Evolutionary conservation across 2,888 invertebrate species (phyloP).

Genomic region (Formica aserva): DNA sequence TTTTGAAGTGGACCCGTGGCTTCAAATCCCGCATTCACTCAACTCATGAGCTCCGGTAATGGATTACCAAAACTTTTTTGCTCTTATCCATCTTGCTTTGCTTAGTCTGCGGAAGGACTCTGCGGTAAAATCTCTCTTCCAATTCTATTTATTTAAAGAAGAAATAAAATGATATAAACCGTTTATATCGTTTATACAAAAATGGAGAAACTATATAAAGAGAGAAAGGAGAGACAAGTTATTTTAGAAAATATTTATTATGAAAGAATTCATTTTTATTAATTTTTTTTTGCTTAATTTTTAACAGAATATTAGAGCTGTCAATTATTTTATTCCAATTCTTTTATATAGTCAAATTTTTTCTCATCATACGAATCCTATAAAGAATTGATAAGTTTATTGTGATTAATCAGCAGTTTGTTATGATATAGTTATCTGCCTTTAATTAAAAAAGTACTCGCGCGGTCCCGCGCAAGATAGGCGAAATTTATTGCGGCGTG

Average conservation of each 20-base stretch:
- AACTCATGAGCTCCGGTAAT: slow-evolving; percentile 64
- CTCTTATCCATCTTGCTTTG: slow-evolving; percentile 58
- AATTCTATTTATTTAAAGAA: neutral
- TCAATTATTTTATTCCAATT: neutral
- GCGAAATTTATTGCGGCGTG: slow-evolving; percentile 70
- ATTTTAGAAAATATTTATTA: neutral
- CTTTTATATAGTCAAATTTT: neutral
- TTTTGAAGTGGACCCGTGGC: slow-evolving; percentile 68
- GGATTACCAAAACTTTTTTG: slow-evolving; percentile 72
- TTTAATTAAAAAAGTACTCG: slow-evolving; percentile 74
- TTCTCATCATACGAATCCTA: neutral
- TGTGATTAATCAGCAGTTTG: slow-evolving; percentile 68
- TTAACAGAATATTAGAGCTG: neutral
- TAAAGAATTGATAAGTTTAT: slow-evolving; percentile 14
- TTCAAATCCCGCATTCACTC: slow-evolving; percentile 60
- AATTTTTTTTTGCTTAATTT: neutral
- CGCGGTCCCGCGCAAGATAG: slow-evolving; percentile 66
- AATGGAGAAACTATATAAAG: neutral
- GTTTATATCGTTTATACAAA: neutral
- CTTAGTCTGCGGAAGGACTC: neutral
- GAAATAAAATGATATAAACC: neutral
- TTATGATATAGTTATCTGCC: slow-evolving; percentile 69
- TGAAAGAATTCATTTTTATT: neutral
- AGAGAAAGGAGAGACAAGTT: neutral
- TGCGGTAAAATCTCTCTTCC: neutral